phyloP scores from a whole-genome alignment of 2,113 vertebrate genomes.

The Vicugna pacos region DNA sequence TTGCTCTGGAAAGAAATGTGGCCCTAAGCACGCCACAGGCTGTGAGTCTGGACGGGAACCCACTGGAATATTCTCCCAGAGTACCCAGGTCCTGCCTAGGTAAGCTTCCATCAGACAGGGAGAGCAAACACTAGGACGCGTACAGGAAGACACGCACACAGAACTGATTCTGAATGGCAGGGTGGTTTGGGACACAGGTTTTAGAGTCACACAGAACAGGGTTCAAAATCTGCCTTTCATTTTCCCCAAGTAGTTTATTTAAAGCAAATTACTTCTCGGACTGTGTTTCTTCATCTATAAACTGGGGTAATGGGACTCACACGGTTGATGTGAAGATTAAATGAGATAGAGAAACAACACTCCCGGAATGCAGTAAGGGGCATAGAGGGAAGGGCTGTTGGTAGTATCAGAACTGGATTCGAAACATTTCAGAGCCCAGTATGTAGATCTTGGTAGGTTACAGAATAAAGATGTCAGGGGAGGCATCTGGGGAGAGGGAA shows the following conservation, averaged over 20 bases:
- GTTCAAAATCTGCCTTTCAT: background rate
- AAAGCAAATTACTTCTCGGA: background rate
- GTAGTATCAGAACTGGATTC: background rate
- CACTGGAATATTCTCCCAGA: background rate
- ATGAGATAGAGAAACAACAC: background rate
- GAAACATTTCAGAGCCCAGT: background rate
- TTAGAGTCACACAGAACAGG: background rate
- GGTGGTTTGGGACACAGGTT: background rate
- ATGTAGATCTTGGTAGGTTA: background rate
- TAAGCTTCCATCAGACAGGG: background rate
- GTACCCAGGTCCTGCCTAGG: background rate
- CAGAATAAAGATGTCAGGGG: background rate
- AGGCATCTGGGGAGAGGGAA: background rate
- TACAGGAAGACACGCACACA: background rate
- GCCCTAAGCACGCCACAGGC: background rate
- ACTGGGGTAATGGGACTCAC: background rate
- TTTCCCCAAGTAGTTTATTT: slow-evolving; percentile 29
- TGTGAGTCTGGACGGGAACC: background rate
- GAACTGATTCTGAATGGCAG: background rate
- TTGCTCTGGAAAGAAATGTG: slow-evolving; percentile 1
- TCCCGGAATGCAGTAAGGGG: background rate
- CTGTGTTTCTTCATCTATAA: background rate
- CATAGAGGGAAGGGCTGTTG: background rate
- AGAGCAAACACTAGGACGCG: background rate
- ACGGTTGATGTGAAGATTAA: background rate